Evolutionary conservation across 2,797 vertebrate genomes (phyloP), one percentile per base, ranked within the genome.

Genomic region (Cichlasoma orientale): DNA sequence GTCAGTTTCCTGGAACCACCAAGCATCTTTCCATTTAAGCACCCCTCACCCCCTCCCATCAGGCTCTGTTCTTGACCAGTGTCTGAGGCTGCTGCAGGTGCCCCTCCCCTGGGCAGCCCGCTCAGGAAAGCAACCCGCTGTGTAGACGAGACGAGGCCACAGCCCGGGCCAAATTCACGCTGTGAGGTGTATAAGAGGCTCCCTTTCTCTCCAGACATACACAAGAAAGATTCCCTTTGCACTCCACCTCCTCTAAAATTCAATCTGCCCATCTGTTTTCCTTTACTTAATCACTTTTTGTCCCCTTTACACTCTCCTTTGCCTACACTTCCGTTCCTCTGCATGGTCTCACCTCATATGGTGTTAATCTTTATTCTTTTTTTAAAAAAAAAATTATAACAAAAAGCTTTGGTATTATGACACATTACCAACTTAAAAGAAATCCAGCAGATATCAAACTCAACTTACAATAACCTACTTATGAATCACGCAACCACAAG

Each of bases 61-160:
- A n/a, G 70, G 82, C 88, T 86, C 77, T 89, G 86, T 89, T 92
- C 82, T 87, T 89, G 85, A 90, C 89, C 94, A 94, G 92, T 94
- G 92, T 95, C 87, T 90, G 92, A 83, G 90, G 93, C 94, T 83
- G 89, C 89, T 93, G 93, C 95, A 96, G 96, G 96, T 96, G 95
- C 96, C 96, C 96, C 96, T 96, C 96, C 96, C 94, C 90, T 95
- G 95, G 95, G 94, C 95, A 92, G 92, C 88, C 94, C 44, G 80
- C 92, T 95, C 95, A 96, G 96, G 96, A 96, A 96, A 96, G 94
- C 92, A 90, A 93, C 96, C 95, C 75, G 85, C 94, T 92, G 95
- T 72, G 92, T 73, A 94, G 96, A 95, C 96, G 92, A 96, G 96
- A 96, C 96, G 92, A 93, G 94, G 92, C 95, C 89, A 79, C 90